Evolutionary conservation across 2,888 invertebrate species (phyloP), one percentile per base, ranked within the genome.

Genomic region (Drosophila neutralis): DNA sequence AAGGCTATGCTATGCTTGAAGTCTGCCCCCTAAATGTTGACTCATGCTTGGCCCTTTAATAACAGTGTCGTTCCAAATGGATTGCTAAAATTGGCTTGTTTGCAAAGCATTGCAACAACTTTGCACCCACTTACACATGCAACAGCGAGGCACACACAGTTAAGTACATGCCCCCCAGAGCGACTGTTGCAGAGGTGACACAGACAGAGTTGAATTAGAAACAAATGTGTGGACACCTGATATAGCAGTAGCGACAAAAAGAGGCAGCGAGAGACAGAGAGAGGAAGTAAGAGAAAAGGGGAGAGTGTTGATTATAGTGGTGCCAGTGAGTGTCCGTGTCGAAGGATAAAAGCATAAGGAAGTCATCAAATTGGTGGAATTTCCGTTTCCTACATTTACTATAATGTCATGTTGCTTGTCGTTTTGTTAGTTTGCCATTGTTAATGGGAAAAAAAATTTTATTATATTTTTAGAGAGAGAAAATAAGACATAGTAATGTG

Each of bases 321-420:
- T 21, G 33, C 2, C 13, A 18, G 42, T 33, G 29, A 53, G 59
- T 66, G 76, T 48, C 52, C 57, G 36, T 76, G 49, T 54, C 51
- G 51, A 45, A 54, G 64, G 33, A 65, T 52, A 45, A 67, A 65
- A 68, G 48, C 67, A 63, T 51, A 65, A 51, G 79, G 71, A 82
- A 69, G 71, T 69, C 75, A 52, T 71, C 53, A 75, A 82, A 78
- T 80, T 83, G 72, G 58, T 65, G 58, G 63, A 73, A 73, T 80
- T 80, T 80, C 81, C 83, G 75, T 65, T 78, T 76, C 68, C 73
- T 69, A 68, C 79, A 66, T 51, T 69, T 57, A 73, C 57, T 52
- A 18, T n/a, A 64, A 67, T 76, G 49, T 40, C 80, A 57, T 27
- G 78, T 73, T 66, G 59, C 58, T 27, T 33, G 31, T 11, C 27